phyloP scores from a whole-genome alignment of 2,797 vertebrate genomes.

The Poeciliopsis gracilis region DNA sequence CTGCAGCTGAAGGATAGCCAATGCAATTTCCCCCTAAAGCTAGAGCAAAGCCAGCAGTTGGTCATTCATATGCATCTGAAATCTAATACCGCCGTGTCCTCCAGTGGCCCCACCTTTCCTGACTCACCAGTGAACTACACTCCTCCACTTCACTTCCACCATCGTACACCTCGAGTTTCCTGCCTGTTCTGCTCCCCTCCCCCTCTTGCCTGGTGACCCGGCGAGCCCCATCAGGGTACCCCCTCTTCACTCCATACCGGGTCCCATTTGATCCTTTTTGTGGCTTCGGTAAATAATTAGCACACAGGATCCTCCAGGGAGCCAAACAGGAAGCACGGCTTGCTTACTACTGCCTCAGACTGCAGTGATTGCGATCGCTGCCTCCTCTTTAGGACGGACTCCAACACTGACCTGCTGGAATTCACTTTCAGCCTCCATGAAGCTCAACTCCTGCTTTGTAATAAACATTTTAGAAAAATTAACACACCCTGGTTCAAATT shows the following conservation, averaged over 20 bases:
- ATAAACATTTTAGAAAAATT: neutral
- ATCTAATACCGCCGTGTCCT: constrained; percentile 82
- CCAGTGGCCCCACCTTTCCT: constrained; percentile 70
- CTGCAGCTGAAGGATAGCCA: constrained; percentile 74
- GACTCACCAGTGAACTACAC: constrained; percentile 72
- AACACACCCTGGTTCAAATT: neutral
- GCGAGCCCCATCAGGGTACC: constrained; percentile 78
- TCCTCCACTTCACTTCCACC: constrained; percentile 69
- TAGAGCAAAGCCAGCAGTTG: constrained; percentile 76
- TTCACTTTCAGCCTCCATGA: neutral
- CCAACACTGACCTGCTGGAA: constrained; percentile 8
- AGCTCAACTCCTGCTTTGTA: neutral
- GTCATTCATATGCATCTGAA: constrained; percentile 86
- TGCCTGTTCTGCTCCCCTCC: constrained; percentile 6
- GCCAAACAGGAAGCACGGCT: constrained; percentile 77
- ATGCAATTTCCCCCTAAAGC: constrained; percentile 77
- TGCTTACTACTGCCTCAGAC: constrained; percentile 70
- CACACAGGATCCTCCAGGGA: constrained; percentile 70
- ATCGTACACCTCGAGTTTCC: constrained; percentile 68
- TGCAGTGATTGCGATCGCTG: constrained; percentile 74
- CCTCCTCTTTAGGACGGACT: constrained; percentile 21
- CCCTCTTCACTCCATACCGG: constrained; percentile 64
- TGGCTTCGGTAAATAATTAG: constrained; percentile 86
- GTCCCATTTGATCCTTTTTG: constrained; percentile 81
- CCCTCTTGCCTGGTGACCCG: constrained; percentile 65